These are phyloP conservation scores for Phylloscopus collybita DNA, from an alignment of 2,797 vertebrate species.

Conservation along the genomic window DNA sequence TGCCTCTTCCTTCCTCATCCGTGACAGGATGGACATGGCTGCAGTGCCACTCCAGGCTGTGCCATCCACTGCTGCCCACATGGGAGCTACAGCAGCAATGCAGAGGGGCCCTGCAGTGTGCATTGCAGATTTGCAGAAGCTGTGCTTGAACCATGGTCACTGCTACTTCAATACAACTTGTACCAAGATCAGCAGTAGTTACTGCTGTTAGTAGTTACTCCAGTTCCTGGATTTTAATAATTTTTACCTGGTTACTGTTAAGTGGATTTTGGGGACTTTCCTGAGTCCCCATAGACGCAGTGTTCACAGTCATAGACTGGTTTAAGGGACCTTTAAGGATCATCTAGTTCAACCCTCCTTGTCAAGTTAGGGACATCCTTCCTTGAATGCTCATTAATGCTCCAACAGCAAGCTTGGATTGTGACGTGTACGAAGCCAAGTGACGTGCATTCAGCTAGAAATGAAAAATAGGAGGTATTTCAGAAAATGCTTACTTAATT, in stretches of 20 bases:
- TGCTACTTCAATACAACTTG: neutral
- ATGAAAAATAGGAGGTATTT: neutral
- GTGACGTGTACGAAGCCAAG: neutral
- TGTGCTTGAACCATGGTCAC: neutral
- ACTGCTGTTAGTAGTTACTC: neutral
- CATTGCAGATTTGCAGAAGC: neutral
- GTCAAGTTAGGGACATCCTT: neutral
- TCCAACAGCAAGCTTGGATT: neutral
- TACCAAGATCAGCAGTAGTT: neutral
- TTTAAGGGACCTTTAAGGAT: neutral
- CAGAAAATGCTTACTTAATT: neutral
- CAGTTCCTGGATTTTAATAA: neutral
- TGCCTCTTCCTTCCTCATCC: neutral
- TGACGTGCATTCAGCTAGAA: neutral
- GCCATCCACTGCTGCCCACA: neutral
- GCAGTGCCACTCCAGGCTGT: neutral
- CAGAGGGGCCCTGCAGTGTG: neutral
- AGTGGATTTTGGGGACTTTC: neutral
- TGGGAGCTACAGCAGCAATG: neutral
- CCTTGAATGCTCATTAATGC: neutral
- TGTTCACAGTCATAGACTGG: neutral
- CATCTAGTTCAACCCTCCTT: neutral
- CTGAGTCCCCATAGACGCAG: accelerated
- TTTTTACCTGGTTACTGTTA: neutral
- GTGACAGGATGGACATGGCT: accelerated